A percentile compares a stretch with the other conserved stretches of the same genome.
These are phyloP conservation scores for Theocolax elegans DNA, from an alignment of 1,140 invertebrate genomes.

Conservation along the genomic window DNA sequence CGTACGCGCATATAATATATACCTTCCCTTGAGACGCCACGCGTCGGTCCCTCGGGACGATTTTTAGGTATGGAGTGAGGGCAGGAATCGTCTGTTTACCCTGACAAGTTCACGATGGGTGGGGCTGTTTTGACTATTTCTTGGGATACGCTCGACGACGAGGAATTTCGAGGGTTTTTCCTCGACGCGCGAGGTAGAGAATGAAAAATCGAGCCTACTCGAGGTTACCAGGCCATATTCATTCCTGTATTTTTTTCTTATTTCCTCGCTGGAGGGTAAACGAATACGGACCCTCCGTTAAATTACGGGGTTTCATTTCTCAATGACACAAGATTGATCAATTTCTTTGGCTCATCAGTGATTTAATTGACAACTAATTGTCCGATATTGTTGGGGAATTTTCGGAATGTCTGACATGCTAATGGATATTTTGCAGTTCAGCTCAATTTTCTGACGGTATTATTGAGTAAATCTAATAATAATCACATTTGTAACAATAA, in stretches of 20 bases:
- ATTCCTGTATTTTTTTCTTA: neutral
- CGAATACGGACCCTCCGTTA: neutral
- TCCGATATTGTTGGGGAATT: no score
- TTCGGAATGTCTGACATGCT: no score
- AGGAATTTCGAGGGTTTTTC: constrained; percentile 11
- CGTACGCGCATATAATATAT: no score
- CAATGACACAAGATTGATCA: constrained; percentile 3
- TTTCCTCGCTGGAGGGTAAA: neutral
- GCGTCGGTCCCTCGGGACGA: constrained; percentile 16
- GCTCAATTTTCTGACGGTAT: no score
- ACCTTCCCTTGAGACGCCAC: neutral
- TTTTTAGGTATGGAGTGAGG: constrained; percentile 1
- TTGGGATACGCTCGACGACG: neutral
- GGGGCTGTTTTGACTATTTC: constrained; percentile 36
- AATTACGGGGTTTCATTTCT: neutral
- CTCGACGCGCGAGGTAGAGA: no score
- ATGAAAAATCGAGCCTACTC: constrained; percentile 32
- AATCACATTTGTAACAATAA: no score
- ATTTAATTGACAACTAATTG: neutral
- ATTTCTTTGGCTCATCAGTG: neutral
- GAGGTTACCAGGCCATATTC: neutral
- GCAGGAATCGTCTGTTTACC: constrained; percentile 18
- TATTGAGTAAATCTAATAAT: no score
- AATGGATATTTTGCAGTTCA: no score
- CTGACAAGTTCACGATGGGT: constrained; percentile 27